Evolutionary conservation across 2,797 vertebrate genomes (phyloP).

Genomic region (Hoplostethus mediterraneus): DNA sequence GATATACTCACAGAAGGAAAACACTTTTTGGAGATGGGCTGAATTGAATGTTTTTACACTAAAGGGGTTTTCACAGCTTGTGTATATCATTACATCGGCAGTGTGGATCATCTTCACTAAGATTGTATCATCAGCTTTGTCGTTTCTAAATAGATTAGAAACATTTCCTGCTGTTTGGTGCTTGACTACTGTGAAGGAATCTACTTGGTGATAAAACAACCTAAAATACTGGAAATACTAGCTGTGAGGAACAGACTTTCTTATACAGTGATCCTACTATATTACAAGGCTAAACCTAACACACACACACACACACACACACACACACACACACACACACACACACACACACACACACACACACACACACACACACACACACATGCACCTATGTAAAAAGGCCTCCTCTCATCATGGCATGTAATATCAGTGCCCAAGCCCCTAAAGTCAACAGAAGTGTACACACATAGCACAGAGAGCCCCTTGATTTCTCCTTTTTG

Average conservation of each 20-base stretch:
- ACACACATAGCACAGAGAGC: conserved; percentile 22
- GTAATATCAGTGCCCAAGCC: conserved; percentile 18
- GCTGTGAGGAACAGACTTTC: too few relatives aligned
- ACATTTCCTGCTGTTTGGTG: background rate
- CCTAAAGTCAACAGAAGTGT: conserved; percentile 20
- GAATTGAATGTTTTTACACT: conserved; percentile 37
- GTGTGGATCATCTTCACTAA: conserved; percentile 36
- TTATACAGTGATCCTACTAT: background rate
- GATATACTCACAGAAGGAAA: conserved; percentile 26
- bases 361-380: conserved; percentile 17
- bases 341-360: conserved; percentile 15
- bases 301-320: background rate
- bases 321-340: conserved; percentile 15
- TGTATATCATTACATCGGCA: background rate
- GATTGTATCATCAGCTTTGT: conserved; percentile 25
- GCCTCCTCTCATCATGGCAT: conserved; percentile 14
- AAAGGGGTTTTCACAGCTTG: conserved; percentile 29
- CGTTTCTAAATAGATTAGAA: conserved; percentile 16
- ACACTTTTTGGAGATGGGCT: conserved; percentile 1
- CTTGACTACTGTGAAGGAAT: conserved; percentile 10
- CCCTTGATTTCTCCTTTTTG: conserved; percentile 37
- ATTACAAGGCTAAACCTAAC: background rate
- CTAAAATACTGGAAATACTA: background rate
- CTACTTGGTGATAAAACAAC: conserved; percentile 13
- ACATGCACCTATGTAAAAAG: background rate